These are phyloP conservation scores for Procambarus clarkii DNA, from an alignment of 1,140 invertebrate species.

Conservation along the genomic window DNA sequence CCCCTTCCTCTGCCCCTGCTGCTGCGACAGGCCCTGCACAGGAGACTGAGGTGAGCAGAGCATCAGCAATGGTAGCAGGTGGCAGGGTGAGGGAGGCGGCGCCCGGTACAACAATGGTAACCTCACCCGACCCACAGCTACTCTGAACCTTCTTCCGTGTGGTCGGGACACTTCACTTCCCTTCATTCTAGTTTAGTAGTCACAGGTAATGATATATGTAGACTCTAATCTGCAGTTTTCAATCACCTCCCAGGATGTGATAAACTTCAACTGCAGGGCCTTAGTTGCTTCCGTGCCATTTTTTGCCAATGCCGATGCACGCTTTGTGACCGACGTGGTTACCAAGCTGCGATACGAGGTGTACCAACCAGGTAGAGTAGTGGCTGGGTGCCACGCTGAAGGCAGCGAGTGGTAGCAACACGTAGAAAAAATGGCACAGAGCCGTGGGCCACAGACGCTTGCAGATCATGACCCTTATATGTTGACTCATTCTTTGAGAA, in stretches of 20 bases:
- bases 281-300: slow-evolving; percentile 98
- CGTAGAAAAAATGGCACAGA: slow-evolving; percentile 64
- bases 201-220: slow-evolving; percentile 52
- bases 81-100: slow-evolving; percentile 46
- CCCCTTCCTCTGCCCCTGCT: slow-evolving; percentile 49
- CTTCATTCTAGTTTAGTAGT: slow-evolving; percentile 64
- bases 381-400: slow-evolving; percentile 61
- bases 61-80: not conserved
- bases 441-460: slow-evolving; percentile 44
- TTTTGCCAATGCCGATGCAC: slow-evolving; percentile 98
- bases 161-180: slow-evolving; percentile 65
- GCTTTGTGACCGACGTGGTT: slow-evolving; percentile 98
- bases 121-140: slow-evolving; percentile 31
- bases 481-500: not conserved
- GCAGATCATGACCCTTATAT: not conserved
- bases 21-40: slow-evolving; percentile 2
- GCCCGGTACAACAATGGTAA: slow-evolving; percentile 30
- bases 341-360: slow-evolving; percentile 99
- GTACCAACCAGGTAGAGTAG: slow-evolving; percentile 92
- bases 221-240: slow-evolving; percentile 68
- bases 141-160: slow-evolving; percentile 64
- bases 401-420: slow-evolving; percentile 67
- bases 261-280: slow-evolving; percentile 99
- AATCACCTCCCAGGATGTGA: slow-evolving; percentile 86
- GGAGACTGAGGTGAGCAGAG: slow-evolving; percentile 31